Percentiles rank a stretch among this genome's conserved stretches.
phyloP scores from a whole-genome alignment of 2,888 invertebrate genomes.

The Argyra leucocephala region DNA sequence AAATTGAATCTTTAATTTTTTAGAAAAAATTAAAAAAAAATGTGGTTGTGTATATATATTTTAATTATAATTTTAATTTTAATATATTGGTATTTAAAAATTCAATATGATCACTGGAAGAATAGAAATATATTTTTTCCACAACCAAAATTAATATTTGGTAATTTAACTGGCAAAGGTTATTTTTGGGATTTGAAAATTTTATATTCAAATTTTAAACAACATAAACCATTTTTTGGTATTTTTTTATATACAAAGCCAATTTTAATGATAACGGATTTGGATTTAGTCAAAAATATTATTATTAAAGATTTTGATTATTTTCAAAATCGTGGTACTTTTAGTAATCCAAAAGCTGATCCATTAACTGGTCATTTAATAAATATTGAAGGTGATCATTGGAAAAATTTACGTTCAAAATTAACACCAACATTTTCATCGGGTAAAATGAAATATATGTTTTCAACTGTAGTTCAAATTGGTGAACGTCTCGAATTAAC shows the following conservation, averaged over 20 bases:
- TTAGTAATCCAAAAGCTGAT: conserved; percentile 34
- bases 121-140: conserved; percentile 27
- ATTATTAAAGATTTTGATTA: conserved; percentile 38
- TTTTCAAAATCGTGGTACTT: conserved; percentile 37
- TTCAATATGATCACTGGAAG: conserved; percentile 26
- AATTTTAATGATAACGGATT: conserved; percentile 28
- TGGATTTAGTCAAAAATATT: conserved; percentile 35
- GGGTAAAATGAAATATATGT: conserved; percentile 46
- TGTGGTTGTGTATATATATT: conserved; percentile 8
- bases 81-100: background rate
- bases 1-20: too few species aligned
- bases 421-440: conserved; percentile 46
- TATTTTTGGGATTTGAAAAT: conserved; percentile 29
- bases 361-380: conserved; percentile 37
- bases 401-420: conserved; percentile 43
- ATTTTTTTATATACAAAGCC: conserved; percentile 29
- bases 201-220: conserved; percentile 27
- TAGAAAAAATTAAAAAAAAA: background rate
- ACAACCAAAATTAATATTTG: conserved; percentile 23
- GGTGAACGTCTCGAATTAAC: conserved; percentile 25
- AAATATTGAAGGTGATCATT: conserved; percentile 38
- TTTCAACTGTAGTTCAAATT: conserved; percentile 30
- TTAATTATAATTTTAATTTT: background rate
- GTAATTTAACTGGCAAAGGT: conserved; percentile 30
- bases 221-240: conserved; percentile 28